phyloP scores from a whole-genome alignment of 2,888 invertebrate species.

The Nowickia ferox region DNA sequence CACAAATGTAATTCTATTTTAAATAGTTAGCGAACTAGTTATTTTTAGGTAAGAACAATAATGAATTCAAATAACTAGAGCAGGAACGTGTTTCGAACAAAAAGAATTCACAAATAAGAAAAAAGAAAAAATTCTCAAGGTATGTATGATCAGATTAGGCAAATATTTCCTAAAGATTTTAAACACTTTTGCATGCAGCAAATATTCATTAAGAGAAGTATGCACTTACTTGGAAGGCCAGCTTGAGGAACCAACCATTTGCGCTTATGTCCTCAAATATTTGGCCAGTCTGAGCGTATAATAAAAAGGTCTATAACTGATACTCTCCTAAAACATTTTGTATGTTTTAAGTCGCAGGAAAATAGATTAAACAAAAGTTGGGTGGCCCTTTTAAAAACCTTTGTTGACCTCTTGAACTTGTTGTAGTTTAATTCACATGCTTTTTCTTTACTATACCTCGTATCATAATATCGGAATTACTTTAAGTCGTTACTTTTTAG shows the following conservation, averaged over 20 bases:
- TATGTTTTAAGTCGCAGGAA: too few relatives aligned
- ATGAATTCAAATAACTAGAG: slow-evolving; percentile 1
- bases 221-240: too few relatives aligned
- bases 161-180: neutral
- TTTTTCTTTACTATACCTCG: neutral
- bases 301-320: too few relatives aligned
- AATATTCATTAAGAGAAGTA: too few relatives aligned
- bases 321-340: too few relatives aligned
- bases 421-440: neutral
- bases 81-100: slow-evolving; percentile 35
- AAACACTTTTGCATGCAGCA: too few relatives aligned
- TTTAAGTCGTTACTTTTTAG: neutral
- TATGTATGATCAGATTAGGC: neutral
- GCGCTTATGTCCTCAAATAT: too few relatives aligned
- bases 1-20: slow-evolving; percentile 10
- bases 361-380: neutral
- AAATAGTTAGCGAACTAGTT: slow-evolving; percentile 26
- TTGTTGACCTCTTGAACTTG: neutral
- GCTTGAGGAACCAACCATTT: too few relatives aligned
- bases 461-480: neutral
- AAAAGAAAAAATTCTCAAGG: neutral
- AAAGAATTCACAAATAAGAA: slow-evolving; percentile 20
- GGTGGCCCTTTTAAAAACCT: slow-evolving; percentile 1
- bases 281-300: too few relatives aligned
- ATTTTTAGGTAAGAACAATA: neutral